These are phyloP conservation scores for Epinephelus coioides DNA, from an alignment of 2,797 vertebrate species.

Conservation along the genomic window DNA sequence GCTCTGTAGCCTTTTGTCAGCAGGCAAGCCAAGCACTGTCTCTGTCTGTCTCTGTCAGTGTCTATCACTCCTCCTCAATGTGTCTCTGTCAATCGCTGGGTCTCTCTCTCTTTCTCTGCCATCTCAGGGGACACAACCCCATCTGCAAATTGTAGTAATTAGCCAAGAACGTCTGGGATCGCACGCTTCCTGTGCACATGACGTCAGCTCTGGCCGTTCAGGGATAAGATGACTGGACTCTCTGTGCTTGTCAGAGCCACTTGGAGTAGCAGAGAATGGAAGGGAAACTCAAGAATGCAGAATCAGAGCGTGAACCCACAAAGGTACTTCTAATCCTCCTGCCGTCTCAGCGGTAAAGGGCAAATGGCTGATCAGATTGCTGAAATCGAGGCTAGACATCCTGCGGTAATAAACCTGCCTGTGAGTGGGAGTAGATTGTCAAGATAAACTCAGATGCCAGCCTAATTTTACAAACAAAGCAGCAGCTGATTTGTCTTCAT, in stretches of 20 bases:
- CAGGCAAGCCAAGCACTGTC: conserved; percentile 47
- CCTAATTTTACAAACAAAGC: conserved; percentile 60
- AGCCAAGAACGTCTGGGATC: conserved; percentile 46
- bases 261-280: conserved; percentile 34
- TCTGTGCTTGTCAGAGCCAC: conserved; percentile 54
- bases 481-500: conserved; percentile 57
- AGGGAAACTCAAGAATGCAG: conserved; percentile 67
- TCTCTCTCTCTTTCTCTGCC: conserved; percentile 17
- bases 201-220: conserved; percentile 41
- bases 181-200: conserved; percentile 54
- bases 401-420: conserved; percentile 70
- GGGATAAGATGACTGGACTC: conserved; percentile 49
- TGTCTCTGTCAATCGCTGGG: conserved; percentile 35
- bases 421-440: conserved; percentile 58
- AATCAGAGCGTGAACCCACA: conserved; percentile 66
- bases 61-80: conserved; percentile 42
- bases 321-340: conserved; percentile 74
- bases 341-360: conserved; percentile 71
- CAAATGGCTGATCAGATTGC: conserved; percentile 80
- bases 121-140: conserved; percentile 54
- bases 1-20: conserved; percentile 73
- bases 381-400: conserved; percentile 68
- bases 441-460: conserved; percentile 49
- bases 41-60: conserved; percentile 26
- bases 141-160: conserved; percentile 71